Evolutionary conservation across 2,797 vertebrate species (phyloP).

Genomic region (Tolypeutes matacus): DNA sequence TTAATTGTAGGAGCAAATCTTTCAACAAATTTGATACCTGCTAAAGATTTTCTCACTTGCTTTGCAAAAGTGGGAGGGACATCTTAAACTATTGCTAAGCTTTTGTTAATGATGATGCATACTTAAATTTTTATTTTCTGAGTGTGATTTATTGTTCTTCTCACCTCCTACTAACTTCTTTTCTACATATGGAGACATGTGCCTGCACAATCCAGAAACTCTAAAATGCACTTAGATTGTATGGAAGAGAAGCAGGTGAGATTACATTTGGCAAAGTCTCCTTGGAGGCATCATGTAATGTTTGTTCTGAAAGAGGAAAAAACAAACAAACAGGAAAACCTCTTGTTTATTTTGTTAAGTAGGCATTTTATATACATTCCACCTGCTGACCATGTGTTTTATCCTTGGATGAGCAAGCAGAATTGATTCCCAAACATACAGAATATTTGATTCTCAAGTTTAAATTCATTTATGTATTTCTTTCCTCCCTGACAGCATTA

Average conservation of each 20-base stretch:
- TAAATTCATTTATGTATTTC: conserved; percentile 77
- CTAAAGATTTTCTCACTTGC: conserved; percentile 16
- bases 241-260: conserved; percentile 41
- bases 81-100: conserved; percentile 46
- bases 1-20: not conserved
- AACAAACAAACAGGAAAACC: not conserved
- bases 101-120: conserved; percentile 60
- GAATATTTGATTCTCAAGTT: conserved; percentile 68
- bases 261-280: conserved; percentile 70
- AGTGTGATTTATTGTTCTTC: conserved; percentile 20
- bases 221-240: conserved; percentile 51
- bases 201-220: conserved; percentile 39
- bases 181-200: conserved; percentile 21
- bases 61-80: conserved; percentile 33
- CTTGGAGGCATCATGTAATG: conserved; percentile 76
- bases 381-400: conserved; percentile 60
- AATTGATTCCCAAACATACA: conserved; percentile 70
- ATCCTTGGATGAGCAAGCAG: conserved; percentile 47
- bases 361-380: conserved; percentile 72
- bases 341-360: conserved; percentile 73
- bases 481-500: conserved; percentile 66
- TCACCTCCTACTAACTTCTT: conserved; percentile 34
- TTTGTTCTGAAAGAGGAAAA: conserved; percentile 62
- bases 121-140: conserved; percentile 47
- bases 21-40: conserved; percentile 11